Base-by-base conservation (phyloP, 2,113 vertebrate species). In the Ia io region DNA sequence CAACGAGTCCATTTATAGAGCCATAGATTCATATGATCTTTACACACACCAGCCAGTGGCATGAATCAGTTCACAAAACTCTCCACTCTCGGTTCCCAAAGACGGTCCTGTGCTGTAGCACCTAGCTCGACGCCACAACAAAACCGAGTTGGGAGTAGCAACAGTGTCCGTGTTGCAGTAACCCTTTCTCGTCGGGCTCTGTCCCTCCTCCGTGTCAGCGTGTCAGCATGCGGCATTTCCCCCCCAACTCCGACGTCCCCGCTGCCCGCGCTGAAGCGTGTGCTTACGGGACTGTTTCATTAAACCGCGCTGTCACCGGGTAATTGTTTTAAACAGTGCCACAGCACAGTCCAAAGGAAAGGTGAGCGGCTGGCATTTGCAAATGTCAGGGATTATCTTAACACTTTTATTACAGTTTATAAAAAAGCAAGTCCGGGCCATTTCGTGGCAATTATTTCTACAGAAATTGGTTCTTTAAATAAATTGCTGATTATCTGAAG, bases 351-450 rank as follows among this genome's bases (percentile, higher is more conserved):
- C 98, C 98, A 98, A 98, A 98, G 97, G 98, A 98, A 99, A 99
- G 98, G 99, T 99, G 98, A 99, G 98, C 98, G 98, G 98, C 98
- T 99, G 98, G 98, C 98, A 99, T 99, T 99, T 99, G 98, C 98
- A 99, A 99, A 99, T 99, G 99, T 99, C 99, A 99, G 98, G 98
- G 98, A 98, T 99, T 99, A 99, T 99, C 98, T 98, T 98, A 98
- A 98, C 98, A 98, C 98, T 99, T 99, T 99, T 98, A 99, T 99
- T 99, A 98, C 98, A 98, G 98, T 98, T 98, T 98, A 98, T 99
- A 98, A 98, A 99, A 95, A 98, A 98, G 98, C 98, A 98, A 98
- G 97, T 98, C 98, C 98, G 95, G 98, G 98, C 98, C 98, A 98
- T 99, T 98, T 98, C 97, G 93, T 98, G 97, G 97, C 98, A 98